Evolutionary conservation across 64 coral and sea anemone species (phyloP).

Genomic region (Anthopleura sola): DNA sequence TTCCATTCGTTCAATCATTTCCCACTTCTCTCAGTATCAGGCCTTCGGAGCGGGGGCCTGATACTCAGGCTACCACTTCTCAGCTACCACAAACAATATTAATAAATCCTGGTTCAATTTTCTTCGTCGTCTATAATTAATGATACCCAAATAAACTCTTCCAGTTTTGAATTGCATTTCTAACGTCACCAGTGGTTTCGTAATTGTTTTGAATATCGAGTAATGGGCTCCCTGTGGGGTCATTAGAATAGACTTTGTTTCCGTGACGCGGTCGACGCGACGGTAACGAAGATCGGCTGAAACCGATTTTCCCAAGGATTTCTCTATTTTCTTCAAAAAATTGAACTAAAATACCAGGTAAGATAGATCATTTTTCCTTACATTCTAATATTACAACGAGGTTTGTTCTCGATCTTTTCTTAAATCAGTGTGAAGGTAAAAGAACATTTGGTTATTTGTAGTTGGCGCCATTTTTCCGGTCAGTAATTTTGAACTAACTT

Average conservation of each 20-base stretch:
- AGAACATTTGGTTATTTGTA: neutral
- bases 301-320: neutral
- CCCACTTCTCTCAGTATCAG: too few relatives aligned
- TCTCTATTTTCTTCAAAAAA: neutral
- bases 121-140: too few relatives aligned
- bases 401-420: neutral
- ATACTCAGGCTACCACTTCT: too few relatives aligned
- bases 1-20: too few relatives aligned
- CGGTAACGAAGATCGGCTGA: neutral
- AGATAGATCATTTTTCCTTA: neutral
- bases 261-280: too few relatives aligned
- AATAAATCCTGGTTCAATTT: too few relatives aligned
- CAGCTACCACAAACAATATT: too few relatives aligned
- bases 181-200: too few relatives aligned
- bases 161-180: too few relatives aligned
- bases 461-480: slow-evolving; percentile 20
- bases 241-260: neutral
- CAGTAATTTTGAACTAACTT: neutral
- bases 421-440: neutral
- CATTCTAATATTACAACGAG: neutral
- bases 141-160: too few relatives aligned
- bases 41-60: too few relatives aligned
- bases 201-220: neutral
- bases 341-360: neutral
- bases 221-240: neutral